Evolutionary conservation across 2,113 vertebrate species (phyloP).

Genomic region (Hypanus sabinus): DNA sequence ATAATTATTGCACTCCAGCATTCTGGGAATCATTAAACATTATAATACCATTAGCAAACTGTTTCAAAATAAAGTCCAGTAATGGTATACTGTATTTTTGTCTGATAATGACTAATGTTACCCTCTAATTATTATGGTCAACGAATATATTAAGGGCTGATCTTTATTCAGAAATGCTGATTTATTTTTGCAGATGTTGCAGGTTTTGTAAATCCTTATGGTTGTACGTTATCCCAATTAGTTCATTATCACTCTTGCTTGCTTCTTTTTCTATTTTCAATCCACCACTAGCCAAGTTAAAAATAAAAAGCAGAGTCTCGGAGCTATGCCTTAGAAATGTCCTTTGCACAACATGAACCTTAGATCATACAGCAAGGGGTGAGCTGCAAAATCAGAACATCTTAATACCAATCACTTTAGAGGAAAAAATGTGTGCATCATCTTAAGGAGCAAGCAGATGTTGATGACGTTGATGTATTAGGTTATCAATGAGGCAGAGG

Average conservation of each 20-base stretch:
- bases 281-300: neutral
- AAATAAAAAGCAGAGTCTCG: neutral
- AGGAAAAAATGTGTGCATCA: no score
- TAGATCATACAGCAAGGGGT: neutral
- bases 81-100: no score
- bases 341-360: neutral
- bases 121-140: neutral
- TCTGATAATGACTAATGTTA: neutral
- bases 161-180: neutral
- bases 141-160: neutral
- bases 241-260: neutral
- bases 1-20: neutral
- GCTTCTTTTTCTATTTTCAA: neutral
- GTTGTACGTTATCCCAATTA: neutral
- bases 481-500: neutral
- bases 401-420: neutral
- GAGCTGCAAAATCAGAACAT: neutral
- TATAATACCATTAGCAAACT: neutral
- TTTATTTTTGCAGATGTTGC: neutral
- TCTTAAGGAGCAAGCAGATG: neutral
- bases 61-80: neutral
- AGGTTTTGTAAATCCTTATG: neutral
- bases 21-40: neutral
- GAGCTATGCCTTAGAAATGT: neutral
- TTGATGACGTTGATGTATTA: neutral